A percentile compares a stretch with the other conserved stretches of the same genome.
phyloP scores from a whole-genome alignment of 2,797 vertebrate genomes.

The Spondyliosoma cantharus region DNA sequence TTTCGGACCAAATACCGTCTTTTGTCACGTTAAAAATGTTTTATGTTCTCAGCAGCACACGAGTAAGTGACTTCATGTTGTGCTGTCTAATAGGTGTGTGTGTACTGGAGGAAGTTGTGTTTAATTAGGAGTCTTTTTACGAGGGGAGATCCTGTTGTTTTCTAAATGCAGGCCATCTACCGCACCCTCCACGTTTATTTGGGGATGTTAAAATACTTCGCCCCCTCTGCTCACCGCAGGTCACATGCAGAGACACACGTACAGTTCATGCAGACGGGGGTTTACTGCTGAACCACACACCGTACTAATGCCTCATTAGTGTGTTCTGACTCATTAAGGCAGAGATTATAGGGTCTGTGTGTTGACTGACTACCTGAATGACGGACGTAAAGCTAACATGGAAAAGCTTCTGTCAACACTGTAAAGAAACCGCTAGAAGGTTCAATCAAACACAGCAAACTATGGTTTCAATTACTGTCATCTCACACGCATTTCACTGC shows the following conservation, averaged over 20 bases:
- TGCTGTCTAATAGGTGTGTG: conserved; percentile 5
- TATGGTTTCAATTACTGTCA: not conserved
- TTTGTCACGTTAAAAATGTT: conserved; percentile 30
- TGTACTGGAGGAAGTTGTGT: conserved; percentile 32
- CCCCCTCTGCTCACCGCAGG: conserved; percentile 53
- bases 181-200: conserved; percentile 54
- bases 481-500: not conserved
- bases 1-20: conserved; percentile 33
- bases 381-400: conserved; percentile 29
- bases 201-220: conserved; percentile 62
- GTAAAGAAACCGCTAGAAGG: conserved; percentile 18
- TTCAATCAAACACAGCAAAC: conserved; percentile 15
- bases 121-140: conserved; percentile 63
- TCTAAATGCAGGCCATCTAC: conserved; percentile 61
- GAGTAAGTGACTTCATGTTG: conserved; percentile 20
- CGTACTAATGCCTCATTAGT: conserved; percentile 64
- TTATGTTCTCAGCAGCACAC: conserved; percentile 28
- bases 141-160: conserved; percentile 63
- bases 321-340: conserved; percentile 66
- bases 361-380: conserved; percentile 48
- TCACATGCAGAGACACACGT: conserved; percentile 35
- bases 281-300: conserved; percentile 69
- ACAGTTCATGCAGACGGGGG: conserved; percentile 19
- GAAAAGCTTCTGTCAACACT: conserved; percentile 17
- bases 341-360: conserved; percentile 57